phyloP scores from a whole-genome alignment of 2,113 vertebrate species.

The Larimichthys crocea region DNA sequence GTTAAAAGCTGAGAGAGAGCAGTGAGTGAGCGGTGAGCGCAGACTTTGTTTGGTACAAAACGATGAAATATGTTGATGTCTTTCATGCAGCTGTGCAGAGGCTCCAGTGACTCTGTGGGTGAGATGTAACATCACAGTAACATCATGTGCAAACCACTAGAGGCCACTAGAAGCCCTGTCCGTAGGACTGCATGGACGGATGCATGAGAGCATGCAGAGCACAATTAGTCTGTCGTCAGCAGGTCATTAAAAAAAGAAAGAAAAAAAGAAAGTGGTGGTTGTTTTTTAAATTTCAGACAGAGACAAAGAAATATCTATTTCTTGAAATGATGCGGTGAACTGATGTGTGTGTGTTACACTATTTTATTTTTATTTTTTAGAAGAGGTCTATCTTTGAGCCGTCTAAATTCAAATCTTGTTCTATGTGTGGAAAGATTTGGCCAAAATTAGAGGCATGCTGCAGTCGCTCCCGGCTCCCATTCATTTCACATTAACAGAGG shows the following conservation, averaged over 20 bases:
- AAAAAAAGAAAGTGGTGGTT: not conserved
- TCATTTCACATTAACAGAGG: conserved; percentile 20
- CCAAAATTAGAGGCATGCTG: conserved; percentile 16
- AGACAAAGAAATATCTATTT: not conserved
- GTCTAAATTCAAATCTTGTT: conserved; percentile 9
- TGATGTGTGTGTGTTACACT: conserved; percentile 4
- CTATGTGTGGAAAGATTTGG: not conserved
- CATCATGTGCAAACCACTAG: conserved; percentile 65
- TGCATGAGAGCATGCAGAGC: conserved; percentile 7
- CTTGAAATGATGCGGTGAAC: not conserved
- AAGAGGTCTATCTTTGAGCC: not conserved
- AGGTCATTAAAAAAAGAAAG: not conserved
- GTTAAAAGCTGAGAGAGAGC: too few species aligned
- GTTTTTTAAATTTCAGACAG: not conserved
- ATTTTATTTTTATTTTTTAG: not conserved
- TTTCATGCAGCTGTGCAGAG: not conserved
- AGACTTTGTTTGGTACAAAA: not conserved
- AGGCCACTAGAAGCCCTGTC: conserved; percentile 74
- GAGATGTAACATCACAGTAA: conserved; percentile 18
- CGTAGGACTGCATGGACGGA: conserved; percentile 20
- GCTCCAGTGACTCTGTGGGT: not conserved
- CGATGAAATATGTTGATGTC: not conserved
- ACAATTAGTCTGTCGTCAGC: not conserved
- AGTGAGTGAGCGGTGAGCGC: too few species aligned
- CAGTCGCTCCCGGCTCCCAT: conserved; percentile 9